Evolutionary conservation across 2,113 vertebrate species (phyloP).

Genomic region (Eulacestoma nigropectus): DNA sequence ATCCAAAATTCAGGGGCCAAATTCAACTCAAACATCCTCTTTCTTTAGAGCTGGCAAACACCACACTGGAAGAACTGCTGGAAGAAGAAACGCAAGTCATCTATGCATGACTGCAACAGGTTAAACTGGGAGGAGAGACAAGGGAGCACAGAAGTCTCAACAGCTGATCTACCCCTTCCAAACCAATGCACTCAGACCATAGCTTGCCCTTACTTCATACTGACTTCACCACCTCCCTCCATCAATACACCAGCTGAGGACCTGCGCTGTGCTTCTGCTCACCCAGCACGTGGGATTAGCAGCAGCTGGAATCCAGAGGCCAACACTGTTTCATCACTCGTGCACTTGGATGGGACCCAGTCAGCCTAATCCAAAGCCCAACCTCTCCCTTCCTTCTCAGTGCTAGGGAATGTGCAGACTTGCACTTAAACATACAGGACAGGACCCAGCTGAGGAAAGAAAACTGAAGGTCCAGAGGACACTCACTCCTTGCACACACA

Average conservation of each 20-base stretch:
- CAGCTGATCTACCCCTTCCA: background rate
- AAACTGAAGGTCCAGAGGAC: background rate
- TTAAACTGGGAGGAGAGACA: background rate
- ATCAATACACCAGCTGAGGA: background rate
- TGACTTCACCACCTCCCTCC: conserved; percentile 18
- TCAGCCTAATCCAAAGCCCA: background rate
- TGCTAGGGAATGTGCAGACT: conserved; percentile 33
- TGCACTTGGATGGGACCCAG: conserved; percentile 17
- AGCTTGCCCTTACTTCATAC: background rate
- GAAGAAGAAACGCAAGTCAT: background rate
- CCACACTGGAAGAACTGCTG: background rate
- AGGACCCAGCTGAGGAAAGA: background rate
- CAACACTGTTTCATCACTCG: conserved; percentile 37
- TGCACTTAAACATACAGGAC: background rate
- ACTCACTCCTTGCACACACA: background rate
- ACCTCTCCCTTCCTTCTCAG: conserved; percentile 21
- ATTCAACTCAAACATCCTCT: background rate
- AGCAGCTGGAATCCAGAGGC: conserved; percentile 50
- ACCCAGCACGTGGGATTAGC: background rate
- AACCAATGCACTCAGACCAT: background rate
- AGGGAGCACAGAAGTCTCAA: background rate
- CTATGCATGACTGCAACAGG: background rate
- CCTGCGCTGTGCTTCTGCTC: background rate
- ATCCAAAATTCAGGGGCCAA: background rate
- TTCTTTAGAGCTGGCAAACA: background rate